These are phyloP conservation scores for Drepanosiphum platanoidis DNA, from an alignment of 2,888 invertebrate species.

Conservation along the genomic window DNA sequence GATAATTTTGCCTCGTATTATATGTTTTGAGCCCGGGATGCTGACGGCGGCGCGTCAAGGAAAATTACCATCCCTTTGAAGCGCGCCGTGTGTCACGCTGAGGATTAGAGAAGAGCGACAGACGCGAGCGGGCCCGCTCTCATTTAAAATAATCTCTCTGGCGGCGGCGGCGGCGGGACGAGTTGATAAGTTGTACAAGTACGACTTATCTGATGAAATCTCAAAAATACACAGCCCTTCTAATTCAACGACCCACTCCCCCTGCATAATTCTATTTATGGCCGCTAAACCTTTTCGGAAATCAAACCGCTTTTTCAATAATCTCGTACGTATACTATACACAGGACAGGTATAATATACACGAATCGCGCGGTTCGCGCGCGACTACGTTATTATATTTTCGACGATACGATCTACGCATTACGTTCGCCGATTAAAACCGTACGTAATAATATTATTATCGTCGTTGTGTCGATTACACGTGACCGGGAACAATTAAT, in stretches of 20 bases:
- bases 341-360: too few species aligned
- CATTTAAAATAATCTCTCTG: slow-evolving; percentile 53
- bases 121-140: slow-evolving; percentile 21
- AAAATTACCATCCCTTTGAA: slow-evolving; percentile 56
- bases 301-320: slow-evolving; percentile 1
- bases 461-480: too few species aligned
- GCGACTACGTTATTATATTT: background rate
- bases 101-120: slow-evolving; percentile 35
- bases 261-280: slow-evolving; percentile 25
- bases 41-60: slow-evolving; percentile 20
- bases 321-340: too few species aligned
- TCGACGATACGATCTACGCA: background rate
- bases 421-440: too few species aligned
- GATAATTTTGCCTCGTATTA: slow-evolving; percentile 11
- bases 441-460: too few species aligned
- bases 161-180: background rate
- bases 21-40: slow-evolving; percentile 12
- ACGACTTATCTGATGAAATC: slow-evolving; percentile 50
- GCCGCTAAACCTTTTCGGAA: background rate
- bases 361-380: background rate
- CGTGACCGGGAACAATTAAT: too few species aligned
- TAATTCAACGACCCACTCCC: slow-evolving; percentile 27
- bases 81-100: slow-evolving; percentile 43
- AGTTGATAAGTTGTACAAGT: slow-evolving; percentile 46
- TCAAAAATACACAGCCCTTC: slow-evolving; percentile 38